A percentile compares a stretch with the other conserved stretches of the same genome.
Evolutionary conservation across 2,888 invertebrate species (phyloP).

Genomic region (Caenorhabditis sp.): DNA sequence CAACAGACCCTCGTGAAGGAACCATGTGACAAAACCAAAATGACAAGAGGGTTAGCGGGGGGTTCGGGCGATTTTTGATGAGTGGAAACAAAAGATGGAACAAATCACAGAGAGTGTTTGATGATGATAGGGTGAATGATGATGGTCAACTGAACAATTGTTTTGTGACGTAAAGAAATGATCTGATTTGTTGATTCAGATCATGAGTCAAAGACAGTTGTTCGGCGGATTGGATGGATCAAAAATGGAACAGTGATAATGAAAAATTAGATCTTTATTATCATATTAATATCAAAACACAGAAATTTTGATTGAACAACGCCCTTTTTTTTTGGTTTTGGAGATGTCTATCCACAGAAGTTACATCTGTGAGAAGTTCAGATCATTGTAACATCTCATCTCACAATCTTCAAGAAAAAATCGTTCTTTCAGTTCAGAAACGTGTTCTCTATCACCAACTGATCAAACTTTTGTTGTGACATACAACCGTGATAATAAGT

Average conservation of each 20-base stretch:
- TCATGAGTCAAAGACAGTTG: conserved; percentile 19
- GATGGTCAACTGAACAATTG: conserved; percentile 42
- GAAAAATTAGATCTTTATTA: neutral
- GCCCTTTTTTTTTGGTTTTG: too few species aligned
- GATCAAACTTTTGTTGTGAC: conserved; percentile 5
- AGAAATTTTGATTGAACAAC: too few species aligned
- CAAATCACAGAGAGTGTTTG: conserved; percentile 25
- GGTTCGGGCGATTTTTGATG: conserved; percentile 39
- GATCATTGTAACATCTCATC: too few species aligned
- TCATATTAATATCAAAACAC: too few species aligned
- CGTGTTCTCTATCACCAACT: neutral
- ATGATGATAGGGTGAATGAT: conserved; percentile 11
- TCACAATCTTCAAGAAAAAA: neutral
- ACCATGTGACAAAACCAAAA: conserved; percentile 29
- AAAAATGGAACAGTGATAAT: conserved; percentile 18
- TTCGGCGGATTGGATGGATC: conserved; percentile 15
- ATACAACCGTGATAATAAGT: neutral
- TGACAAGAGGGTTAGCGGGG: conserved; percentile 31
- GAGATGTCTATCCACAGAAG: too few species aligned
- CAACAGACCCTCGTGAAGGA: neutral
- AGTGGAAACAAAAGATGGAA: conserved; percentile 26
- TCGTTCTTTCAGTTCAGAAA: neutral
- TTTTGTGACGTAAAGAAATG: conserved; percentile 27
- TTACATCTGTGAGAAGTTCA: too few species aligned
- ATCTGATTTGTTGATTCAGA: conserved; percentile 32